These are phyloP conservation scores for Pomatorhinus ruficollis DNA, from an alignment of 2,113 vertebrate species.

Conservation along the genomic window DNA sequence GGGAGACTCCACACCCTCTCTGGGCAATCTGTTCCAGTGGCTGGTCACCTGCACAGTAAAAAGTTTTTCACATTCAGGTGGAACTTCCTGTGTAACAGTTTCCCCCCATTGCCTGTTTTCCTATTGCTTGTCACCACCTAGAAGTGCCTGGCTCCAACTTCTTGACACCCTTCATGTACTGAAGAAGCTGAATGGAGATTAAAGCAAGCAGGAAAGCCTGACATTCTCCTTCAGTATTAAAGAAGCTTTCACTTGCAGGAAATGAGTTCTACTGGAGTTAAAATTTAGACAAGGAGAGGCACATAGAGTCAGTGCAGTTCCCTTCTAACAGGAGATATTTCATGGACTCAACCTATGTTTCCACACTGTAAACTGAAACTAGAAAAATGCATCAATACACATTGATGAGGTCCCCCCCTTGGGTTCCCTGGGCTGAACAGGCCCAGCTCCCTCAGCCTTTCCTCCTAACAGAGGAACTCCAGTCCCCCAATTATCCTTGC, in stretches of 20 bases:
- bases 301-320: neutral
- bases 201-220: neutral
- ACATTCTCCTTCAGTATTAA: neutral
- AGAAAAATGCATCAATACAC: neutral
- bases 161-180: neutral
- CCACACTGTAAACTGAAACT: neutral
- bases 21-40: neutral
- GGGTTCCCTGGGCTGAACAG: neutral
- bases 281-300: neutral
- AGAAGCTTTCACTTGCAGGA: neutral
- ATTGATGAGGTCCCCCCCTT: neutral
- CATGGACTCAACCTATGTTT: neutral
- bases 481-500: neutral
- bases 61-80: neutral
- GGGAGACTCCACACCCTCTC: neutral
- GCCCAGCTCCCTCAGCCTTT: neutral
- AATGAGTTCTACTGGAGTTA: neutral
- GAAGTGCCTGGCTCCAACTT: neutral
- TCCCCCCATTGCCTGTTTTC: neutral
- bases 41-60: neutral
- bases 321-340: neutral
- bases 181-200: neutral
- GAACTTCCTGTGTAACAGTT: neutral
- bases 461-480: neutral
- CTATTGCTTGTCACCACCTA: fast-evolving